Evolutionary conservation across 2,113 vertebrate genomes (phyloP), one percentile per base, ranked within the genome.

Genomic region (Sinocyclocheilus grahami): DNA sequence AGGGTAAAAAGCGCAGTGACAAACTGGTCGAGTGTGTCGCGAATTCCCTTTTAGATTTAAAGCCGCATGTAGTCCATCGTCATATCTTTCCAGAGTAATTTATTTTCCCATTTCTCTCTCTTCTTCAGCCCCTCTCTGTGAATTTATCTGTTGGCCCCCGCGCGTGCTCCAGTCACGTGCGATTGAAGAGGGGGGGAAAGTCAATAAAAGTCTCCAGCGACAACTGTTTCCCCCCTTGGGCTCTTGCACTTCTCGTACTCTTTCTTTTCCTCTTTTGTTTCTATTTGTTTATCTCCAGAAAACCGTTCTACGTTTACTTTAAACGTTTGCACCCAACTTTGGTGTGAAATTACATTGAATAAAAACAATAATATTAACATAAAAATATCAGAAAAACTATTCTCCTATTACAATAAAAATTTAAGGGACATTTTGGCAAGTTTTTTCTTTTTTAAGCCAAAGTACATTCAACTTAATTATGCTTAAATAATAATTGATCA

Each of bases 81-180:
- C 96, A 95, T 96, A 96, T 96, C 96, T 96, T 95, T 96, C 96
- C 94, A 95, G 92, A 95, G 95, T 95, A 94, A 96, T 96, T 96
- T 96, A 95, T 96, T 96, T 96, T 95, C 94, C 95, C 95, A 96
- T 96, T 95, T 96, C 94, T 96, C 95, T 95, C 91, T 91, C 92
- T 90, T 88, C 91, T 93, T 93, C 89, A 37, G 83, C 84, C 91
- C 88, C 89, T 78, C 90, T 91, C 86, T 93, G 93, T 95, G 94
- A 95, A 96, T 95, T 94, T 94, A 94, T 95, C 93, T 95, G 94
- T 93, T 92, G 83, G 87, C 89, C 87, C 86, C 85, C 20, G 86
- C 78, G 65, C 83, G 77, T 74, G 87, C 87, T 87, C 78, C 88
- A 90, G 93, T 94, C 94, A 95, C 93, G 91, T 95, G 94, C 75